Conservation (phyloP, 2,888 invertebrate species). For the Glaucopsyche alexis region DNA sequence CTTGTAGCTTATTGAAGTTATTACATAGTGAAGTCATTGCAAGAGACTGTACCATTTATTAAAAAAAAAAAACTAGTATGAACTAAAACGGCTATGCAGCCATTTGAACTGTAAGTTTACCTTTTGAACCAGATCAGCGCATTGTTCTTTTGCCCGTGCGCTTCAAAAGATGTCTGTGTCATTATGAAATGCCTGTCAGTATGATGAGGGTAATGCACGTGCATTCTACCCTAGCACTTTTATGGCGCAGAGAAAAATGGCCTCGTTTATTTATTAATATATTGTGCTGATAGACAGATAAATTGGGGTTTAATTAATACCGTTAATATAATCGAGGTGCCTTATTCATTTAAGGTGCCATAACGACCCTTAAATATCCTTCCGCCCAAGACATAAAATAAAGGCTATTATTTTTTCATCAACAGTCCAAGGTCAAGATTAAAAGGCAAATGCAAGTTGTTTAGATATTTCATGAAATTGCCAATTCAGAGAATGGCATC, state of each 20-base stretch:
- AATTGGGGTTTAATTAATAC: background rate
- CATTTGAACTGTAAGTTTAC: constrained; percentile 2
- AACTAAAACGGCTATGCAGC: too few species aligned
- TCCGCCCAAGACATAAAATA: too few species aligned
- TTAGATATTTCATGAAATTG: background rate
- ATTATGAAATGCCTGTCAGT: background rate
- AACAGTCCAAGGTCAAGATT: too few species aligned
- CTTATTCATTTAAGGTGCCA: too few species aligned
- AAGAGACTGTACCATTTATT: too few species aligned
- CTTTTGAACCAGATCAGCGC: background rate
- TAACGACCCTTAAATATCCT: too few species aligned
- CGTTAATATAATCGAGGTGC: too few species aligned
- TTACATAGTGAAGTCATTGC: too few species aligned
- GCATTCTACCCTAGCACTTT: background rate
- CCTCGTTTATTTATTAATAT: background rate
- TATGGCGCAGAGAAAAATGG: background rate
- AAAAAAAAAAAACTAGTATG: too few species aligned
- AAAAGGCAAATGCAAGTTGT: background rate
- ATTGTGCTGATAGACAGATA: background rate
- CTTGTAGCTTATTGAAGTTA: too few species aligned
- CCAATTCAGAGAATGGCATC: background rate
- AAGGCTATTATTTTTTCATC: too few species aligned
- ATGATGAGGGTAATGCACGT: background rate
- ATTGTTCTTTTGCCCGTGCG: background rate
- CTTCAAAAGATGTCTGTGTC: constrained; percentile 5